Evolutionary conservation across 1,140 invertebrate species (phyloP), one percentile per base, ranked within the genome.

Genomic region (Sipha flava): DNA sequence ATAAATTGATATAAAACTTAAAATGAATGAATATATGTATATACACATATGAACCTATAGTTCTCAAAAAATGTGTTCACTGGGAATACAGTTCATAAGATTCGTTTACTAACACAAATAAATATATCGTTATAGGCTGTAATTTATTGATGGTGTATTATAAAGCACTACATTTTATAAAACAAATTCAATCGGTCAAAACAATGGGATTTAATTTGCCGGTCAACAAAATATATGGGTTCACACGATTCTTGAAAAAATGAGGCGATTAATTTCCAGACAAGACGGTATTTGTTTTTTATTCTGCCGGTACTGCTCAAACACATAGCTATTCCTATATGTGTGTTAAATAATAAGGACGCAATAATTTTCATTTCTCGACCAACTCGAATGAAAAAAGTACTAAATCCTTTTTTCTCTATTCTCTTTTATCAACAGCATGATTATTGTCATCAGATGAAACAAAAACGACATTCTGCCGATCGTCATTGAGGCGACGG

Each of bases 381-480:
- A 54, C n/a, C 70, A 54, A 75, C 31, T 75, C 70, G 70, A 37
- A 70, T 10, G 21, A 68, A 45, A 26, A 23, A 43, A 73, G 54
- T 52, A 37, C 37, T 34, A n/a, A 40, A 52, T 54, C n/a, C 52
- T 40, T 52, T 70, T 70, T 49, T 49, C 43, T 75, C 5, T 77
- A 34, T 66, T 34, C 21, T 73, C n/a, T 9, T 12, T 49, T 16
- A 43, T 43, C 29, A 31, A 54, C 66, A 45, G n/a, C 66, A 26
- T 6, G 66, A 70, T 70, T 47, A 70, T 70, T 70, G 66, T 68
- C 47, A 23, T 54, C 52, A 21, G 72, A 77, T 77, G 72, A 77
- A 77, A 77, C 72, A 40, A 77, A 77, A 77, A 77, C 72, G 40
- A 34, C 72, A 77, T 77, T 77, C 72, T 77, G 72, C 72, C 72